phyloP scores from a whole-genome alignment of 2,113 vertebrate genomes.

The Silurus meridionalis region DNA sequence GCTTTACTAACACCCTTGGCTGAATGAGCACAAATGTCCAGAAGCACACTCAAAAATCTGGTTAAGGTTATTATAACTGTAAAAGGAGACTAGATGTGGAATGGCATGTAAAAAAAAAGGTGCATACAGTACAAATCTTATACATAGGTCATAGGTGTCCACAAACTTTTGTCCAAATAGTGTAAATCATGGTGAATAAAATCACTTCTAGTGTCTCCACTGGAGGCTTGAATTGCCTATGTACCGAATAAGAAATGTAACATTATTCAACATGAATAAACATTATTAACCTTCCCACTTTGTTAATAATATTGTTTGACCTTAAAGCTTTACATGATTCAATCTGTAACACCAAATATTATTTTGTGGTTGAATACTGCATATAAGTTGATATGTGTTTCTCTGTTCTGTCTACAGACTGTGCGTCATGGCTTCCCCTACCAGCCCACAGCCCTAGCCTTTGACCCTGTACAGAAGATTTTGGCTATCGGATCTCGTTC shows the following conservation, averaged over 20 bases:
- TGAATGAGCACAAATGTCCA: no score
- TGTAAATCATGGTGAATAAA: neutral
- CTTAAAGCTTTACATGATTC: neutral
- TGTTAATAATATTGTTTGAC: neutral
- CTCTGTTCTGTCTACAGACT: conserved; percentile 79
- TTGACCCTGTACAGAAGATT: conserved; percentile 97
- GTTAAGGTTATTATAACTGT: no score
- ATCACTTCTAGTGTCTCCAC: neutral
- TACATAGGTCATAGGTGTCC: no score
- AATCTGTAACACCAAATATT: neutral
- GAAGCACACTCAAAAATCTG: no score
- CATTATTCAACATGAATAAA: no score
- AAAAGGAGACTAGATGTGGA: no score
- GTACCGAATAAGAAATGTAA: neutral
- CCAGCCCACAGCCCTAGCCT: conserved; percentile 91
- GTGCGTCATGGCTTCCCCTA: conserved; percentile 96
- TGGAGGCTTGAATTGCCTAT: neutral
- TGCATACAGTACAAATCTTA: no score
- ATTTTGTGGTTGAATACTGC: neutral
- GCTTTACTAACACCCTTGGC: no score
- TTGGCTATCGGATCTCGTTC: conserved; percentile 91
- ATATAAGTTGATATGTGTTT: neutral
- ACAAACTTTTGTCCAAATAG: no score
- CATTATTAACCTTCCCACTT: neutral
- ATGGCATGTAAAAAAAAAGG: no score